Evolutionary conservation across 2,113 vertebrate species (phyloP).

Genomic region (Geococcyx californianus): DNA sequence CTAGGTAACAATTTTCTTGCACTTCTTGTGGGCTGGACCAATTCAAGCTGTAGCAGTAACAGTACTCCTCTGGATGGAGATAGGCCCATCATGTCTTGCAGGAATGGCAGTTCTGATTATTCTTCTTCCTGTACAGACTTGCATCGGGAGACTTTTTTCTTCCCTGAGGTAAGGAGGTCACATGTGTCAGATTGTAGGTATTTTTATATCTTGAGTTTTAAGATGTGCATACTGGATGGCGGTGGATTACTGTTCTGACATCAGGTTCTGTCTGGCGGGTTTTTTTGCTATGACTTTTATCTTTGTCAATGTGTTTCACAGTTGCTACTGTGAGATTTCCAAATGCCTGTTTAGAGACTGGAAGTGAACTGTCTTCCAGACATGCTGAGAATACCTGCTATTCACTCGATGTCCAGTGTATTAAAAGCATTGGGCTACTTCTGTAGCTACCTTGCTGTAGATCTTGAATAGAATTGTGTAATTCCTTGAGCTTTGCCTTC

Average conservation of each 20-base stretch:
- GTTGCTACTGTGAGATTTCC: neutral
- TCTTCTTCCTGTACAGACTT: constrained; percentile 88
- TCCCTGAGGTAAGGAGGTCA: constrained; percentile 83
- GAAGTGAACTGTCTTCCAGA: neutral
- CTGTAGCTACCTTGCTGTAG: neutral
- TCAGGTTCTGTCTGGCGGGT: neutral
- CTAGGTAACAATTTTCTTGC: constrained; percentile 92
- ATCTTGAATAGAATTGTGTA: neutral
- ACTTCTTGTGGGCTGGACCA: constrained; percentile 92
- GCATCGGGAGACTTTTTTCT: constrained; percentile 90
- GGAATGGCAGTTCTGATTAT: constrained; percentile 90
- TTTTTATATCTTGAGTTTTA: neutral
- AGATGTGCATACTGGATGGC: neutral
- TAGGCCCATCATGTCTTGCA: constrained; percentile 90
- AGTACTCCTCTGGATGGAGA: constrained; percentile 89
- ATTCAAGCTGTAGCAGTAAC: constrained; percentile 86
- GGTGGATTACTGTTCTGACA: neutral
- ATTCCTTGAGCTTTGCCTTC: neutral
- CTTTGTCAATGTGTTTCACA: neutral
- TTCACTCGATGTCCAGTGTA: neutral
- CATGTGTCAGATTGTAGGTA: neutral
- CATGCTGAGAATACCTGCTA: neutral
- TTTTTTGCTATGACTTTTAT: neutral
- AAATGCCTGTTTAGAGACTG: neutral
- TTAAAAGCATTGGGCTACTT: neutral